Evolutionary conservation across 2,113 vertebrate genomes (phyloP).

Genomic region (Pionites leucogaster): DNA sequence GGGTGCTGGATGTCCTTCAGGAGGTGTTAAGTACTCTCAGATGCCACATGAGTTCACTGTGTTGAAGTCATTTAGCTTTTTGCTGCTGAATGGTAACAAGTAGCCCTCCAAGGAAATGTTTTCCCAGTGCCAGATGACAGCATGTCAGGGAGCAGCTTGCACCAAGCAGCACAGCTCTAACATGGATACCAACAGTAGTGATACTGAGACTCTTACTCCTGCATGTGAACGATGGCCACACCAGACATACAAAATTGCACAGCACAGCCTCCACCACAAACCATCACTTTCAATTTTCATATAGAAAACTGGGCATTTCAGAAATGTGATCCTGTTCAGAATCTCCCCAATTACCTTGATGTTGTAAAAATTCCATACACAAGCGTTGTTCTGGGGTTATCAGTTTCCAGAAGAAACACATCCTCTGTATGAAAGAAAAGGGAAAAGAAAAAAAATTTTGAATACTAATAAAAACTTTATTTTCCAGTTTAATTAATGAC

Average conservation of each 20-base stretch:
- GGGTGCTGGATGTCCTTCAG: not conserved
- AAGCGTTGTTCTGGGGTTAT: constrained; percentile 89
- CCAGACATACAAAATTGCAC: not conserved
- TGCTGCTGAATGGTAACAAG: not conserved
- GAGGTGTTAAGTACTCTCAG: constrained; percentile 24
- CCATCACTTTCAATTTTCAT: not conserved
- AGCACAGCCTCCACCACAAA: not conserved
- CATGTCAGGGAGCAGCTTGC: not conserved
- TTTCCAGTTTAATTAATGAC: not conserved
- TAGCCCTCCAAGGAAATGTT: not conserved
- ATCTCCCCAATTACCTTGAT: constrained; percentile 84
- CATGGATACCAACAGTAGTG: not conserved
- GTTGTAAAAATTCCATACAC: constrained; percentile 96
- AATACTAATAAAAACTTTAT: not conserved
- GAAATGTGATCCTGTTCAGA: not conserved
- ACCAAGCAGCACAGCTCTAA: not conserved
- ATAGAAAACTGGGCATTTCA: not conserved
- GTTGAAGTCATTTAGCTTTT: not conserved
- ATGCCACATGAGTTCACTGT: not conserved
- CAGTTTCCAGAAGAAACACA: constrained; percentile 93
- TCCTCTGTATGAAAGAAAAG: constrained; percentile 79
- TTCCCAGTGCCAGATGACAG: not conserved
- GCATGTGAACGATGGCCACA: not conserved
- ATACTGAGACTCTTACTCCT: not conserved
- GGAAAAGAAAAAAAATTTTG: not conserved